Percentiles rank a stretch among this genome's conserved stretches.
Conservation (phyloP, 1,140 invertebrate species). For the Drosophila sp. region DNA sequence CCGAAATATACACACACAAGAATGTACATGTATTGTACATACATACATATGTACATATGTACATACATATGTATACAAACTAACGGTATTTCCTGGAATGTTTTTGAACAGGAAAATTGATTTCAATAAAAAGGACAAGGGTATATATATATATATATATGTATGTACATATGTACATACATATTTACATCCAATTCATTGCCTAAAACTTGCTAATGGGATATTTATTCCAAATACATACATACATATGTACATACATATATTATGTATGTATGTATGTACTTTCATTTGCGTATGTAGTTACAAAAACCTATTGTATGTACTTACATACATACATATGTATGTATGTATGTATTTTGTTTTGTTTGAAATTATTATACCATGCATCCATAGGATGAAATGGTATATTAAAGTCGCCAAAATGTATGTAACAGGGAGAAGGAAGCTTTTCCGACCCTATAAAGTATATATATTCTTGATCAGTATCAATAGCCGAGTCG, state of each 20-base stretch:
- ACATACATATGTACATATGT: neutral
- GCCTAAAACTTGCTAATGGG: neutral
- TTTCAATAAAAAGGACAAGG: no score
- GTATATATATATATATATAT: neutral
- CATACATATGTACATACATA: neutral
- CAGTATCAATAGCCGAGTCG: no score
- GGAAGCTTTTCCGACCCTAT: no score
- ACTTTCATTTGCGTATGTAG: conserved; percentile 19
- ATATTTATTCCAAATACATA: no score
- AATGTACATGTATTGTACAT: neutral
- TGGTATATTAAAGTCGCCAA: no score
- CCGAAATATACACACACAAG: neutral
- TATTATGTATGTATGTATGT: conserved; percentile 10
- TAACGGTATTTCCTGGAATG: no score
- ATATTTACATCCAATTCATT: no score
- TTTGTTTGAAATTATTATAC: no score
- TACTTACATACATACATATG: conserved; percentile 28
- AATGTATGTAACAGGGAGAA: no score
- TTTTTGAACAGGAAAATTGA: neutral
- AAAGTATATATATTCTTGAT: no score
- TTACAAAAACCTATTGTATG: conserved; percentile 30
- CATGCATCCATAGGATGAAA: no score
- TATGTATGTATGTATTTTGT: neutral
- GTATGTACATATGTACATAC: no score
- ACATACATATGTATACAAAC: neutral